Percentiles rank a stretch among this genome's conserved stretches.
Evolutionary conservation across 1,140 invertebrate genomes (phyloP).

Genomic region (Diplogasteroides magnus): DNA sequence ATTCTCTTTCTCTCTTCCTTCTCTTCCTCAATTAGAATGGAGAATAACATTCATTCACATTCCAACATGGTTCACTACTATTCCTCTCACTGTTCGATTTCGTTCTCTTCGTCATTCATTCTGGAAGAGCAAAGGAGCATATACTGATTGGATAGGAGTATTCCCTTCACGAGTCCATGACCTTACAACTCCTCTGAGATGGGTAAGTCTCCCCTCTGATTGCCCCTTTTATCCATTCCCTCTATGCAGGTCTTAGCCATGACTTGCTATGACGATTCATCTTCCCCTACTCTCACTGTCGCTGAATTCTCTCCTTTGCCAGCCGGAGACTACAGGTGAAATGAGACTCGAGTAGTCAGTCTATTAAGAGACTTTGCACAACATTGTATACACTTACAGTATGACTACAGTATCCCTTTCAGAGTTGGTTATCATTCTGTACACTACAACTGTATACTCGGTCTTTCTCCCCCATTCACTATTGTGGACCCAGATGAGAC

Average conservation of each 20-base stretch:
- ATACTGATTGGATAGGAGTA: constrained; percentile 31
- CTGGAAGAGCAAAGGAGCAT: constrained; percentile 25
- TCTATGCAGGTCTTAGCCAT: not conserved
- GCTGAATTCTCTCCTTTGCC: not conserved
- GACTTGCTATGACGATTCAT: not conserved
- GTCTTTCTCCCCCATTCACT: not conserved
- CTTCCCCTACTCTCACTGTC: not conserved
- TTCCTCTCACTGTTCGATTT: constrained; percentile 27
- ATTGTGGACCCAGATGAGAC: not conserved
- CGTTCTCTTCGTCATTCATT: constrained; percentile 8
- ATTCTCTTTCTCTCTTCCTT: not conserved
- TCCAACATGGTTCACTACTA: constrained; percentile 24
- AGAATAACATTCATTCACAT: constrained; percentile 11
- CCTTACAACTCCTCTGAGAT: not conserved
- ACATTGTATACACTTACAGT: too few relatives aligned
- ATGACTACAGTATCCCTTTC: too few relatives aligned
- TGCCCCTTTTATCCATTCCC: too few relatives aligned
- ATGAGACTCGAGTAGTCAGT: too few relatives aligned
- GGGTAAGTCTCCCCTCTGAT: not conserved
- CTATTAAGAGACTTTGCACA: too few relatives aligned
- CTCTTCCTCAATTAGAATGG: not conserved
- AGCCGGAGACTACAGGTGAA: not conserved
- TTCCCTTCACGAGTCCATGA: constrained; percentile 6
- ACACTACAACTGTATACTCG: not conserved
- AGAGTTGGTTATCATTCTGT: not conserved